Conservation (phyloP, 2,113 vertebrate species). For the Chinchilla lanigera region DNA sequence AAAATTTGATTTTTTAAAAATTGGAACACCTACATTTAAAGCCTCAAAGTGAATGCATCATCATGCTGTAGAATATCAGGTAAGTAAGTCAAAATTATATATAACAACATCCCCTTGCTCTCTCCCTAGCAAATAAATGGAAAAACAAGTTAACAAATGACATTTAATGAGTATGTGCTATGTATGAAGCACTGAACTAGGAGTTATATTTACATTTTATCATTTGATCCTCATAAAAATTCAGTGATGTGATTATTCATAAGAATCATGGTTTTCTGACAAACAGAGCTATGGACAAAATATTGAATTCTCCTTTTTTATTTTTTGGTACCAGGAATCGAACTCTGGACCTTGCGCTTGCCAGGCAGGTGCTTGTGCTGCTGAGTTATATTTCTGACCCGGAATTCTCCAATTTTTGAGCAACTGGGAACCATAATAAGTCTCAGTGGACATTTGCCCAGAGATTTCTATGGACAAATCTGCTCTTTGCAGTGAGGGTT, state of each 20-base stretch:
- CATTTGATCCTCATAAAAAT: neutral
- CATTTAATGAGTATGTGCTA: neutral
- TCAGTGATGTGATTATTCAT: constrained; percentile 1
- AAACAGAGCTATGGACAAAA: neutral
- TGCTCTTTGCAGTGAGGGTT: neutral
- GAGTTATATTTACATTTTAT: neutral
- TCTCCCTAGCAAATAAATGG: neutral
- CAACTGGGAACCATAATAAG: neutral
- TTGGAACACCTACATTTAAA: neutral
- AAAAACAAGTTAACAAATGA: constrained; percentile 37
- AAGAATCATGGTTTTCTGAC: neutral
- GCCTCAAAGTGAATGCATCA: neutral
- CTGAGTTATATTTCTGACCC: too few relatives aligned
- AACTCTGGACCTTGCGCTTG: too few relatives aligned
- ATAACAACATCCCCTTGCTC: neutral
- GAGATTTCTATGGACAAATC: neutral
- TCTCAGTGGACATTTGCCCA: neutral
- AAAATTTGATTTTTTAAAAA: constrained; percentile 8
- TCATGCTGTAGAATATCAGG: neutral
- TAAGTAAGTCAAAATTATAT: neutral
- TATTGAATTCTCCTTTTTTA: neutral
- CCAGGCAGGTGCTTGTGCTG: too few relatives aligned
- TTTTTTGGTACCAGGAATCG: too few relatives aligned
- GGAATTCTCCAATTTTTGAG: neutral
- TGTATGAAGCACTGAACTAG: neutral